phyloP scores from a whole-genome alignment of 2,113 vertebrate genomes.

The Cathartes aura region DNA sequence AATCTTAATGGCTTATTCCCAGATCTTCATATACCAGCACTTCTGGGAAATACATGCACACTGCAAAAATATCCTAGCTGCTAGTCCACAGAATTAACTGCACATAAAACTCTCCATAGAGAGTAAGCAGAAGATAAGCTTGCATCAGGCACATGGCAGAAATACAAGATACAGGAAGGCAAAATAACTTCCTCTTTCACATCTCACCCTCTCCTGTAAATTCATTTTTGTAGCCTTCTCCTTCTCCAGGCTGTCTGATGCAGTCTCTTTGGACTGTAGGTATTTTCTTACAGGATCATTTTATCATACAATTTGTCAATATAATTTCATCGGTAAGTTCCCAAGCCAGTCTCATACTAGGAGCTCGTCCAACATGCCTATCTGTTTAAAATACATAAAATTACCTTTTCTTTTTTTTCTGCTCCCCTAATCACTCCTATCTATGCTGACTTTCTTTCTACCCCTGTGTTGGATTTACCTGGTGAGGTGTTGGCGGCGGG shows the following conservation, averaged over 20 bases:
- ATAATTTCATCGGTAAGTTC: not conserved
- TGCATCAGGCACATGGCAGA: not conserved
- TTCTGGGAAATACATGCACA: conserved; percentile 43
- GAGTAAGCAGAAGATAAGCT: not conserved
- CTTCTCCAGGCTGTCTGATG: not conserved
- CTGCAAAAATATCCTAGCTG: conserved; percentile 1
- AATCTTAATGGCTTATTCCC: conserved; percentile 56
- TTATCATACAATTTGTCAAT: not conserved
- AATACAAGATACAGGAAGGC: not conserved
- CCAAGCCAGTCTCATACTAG: not conserved
- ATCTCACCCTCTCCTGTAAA: not conserved
- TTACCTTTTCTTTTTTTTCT: no score
- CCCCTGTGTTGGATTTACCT: no score
- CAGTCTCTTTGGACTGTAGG: not conserved
- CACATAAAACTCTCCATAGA: not conserved
- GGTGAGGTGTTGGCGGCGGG: rapidly evolving
- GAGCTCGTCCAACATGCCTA: not conserved
- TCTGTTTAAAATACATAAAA: not conserved
- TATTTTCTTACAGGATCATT: not conserved
- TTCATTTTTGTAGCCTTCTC: not conserved
- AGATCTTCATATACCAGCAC: conserved; percentile 33
- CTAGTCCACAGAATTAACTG: conserved; percentile 14
- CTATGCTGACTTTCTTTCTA: no score
- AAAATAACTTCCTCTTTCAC: not conserved
- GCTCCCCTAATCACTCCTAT: not conserved